These are phyloP conservation scores for Gambusia holbrooki DNA, from an alignment of 2,113 vertebrate genomes.

Conservation along the genomic window DNA sequence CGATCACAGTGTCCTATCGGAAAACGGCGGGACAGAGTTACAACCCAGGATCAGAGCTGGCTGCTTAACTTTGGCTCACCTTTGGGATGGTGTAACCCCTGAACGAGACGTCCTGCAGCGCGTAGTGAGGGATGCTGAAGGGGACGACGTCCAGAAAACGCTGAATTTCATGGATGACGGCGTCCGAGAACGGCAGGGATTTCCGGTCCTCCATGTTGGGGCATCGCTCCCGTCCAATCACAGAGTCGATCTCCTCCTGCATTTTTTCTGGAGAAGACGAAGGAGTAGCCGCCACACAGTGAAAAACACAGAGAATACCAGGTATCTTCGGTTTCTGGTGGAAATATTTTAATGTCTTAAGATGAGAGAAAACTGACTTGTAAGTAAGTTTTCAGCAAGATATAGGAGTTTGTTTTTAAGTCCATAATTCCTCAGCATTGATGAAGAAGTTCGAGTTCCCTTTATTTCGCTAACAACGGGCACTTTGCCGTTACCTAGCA, in stretches of 20 bases:
- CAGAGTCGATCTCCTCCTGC: constrained; percentile 84
- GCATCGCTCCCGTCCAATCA: constrained; percentile 76
- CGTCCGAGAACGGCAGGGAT: constrained; percentile 80
- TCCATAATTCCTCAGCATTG: no score
- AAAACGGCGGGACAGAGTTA: no score
- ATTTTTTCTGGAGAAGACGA: constrained; percentile 75
- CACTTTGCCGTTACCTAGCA: no score
- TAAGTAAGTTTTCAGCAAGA: no score
- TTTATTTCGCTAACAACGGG: no score
- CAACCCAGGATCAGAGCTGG: no score
- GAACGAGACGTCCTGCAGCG: constrained; percentile 69
- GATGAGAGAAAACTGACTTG: no score
- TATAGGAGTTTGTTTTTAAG: no score
- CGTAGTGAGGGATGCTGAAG: constrained; percentile 69
- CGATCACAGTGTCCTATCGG: constrained; percentile 42
- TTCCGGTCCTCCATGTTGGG: constrained; percentile 82
- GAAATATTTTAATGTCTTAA: no score
- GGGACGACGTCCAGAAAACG: constrained; percentile 75
- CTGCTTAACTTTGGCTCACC: constrained; percentile 39
- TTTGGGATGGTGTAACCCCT: constrained; percentile 76
- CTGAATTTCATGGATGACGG: constrained; percentile 79
- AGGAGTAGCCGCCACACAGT: not conserved
- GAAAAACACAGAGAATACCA: no score
- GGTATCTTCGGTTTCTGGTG: no score
- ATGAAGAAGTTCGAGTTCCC: no score